A percentile compares a stretch with the other conserved stretches of the same genome.
Evolutionary conservation across 2,888 invertebrate species (phyloP).

Genomic region (Mystacides longicornis): DNA sequence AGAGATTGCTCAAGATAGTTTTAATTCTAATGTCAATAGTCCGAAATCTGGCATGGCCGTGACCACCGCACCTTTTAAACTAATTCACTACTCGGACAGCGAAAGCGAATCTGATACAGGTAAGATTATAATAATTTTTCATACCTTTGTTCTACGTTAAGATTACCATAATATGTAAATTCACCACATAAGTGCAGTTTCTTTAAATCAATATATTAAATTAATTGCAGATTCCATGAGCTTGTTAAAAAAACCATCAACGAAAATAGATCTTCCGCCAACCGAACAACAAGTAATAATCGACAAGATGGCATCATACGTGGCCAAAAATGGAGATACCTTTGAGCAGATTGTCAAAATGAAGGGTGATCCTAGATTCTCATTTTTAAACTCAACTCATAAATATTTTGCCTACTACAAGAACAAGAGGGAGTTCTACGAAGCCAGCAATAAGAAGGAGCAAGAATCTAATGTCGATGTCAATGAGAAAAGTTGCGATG

Average conservation of each 20-base stretch:
- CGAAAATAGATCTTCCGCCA: constrained; percentile 59
- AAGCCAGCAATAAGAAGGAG: constrained; percentile 12
- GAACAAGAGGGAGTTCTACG: constrained; percentile 32
- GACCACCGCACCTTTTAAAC: constrained; percentile 42
- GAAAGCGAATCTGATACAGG: constrained; percentile 33
- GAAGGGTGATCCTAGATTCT: constrained; percentile 80
- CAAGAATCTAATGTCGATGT: constrained; percentile 3
- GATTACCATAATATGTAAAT: neutral
- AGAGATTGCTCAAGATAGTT: constrained; percentile 2
- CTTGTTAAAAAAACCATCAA: neutral
- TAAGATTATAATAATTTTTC: constrained; percentile 6
- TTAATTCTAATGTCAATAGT: constrained; percentile 17
- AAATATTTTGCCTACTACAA: constrained; percentile 77
- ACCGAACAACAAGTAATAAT: constrained; percentile 80
- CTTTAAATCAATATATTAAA: too few species aligned
- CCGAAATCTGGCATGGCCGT: constrained; percentile 12
- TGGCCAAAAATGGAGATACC: constrained; percentile 88
- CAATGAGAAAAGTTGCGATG: constrained; percentile 4
- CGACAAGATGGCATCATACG: constrained; percentile 95
- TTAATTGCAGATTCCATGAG: neutral
- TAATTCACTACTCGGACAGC: constrained; percentile 52
- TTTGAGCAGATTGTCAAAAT: constrained; percentile 83
- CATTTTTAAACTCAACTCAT: constrained; percentile 73
- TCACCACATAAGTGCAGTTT: too few species aligned
- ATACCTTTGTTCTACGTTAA: neutral